Percentiles rank a stretch among this genome's conserved stretches.
Conservation (phyloP, 2,113 vertebrate genomes). For the Psilopogon haemacephalus region DNA sequence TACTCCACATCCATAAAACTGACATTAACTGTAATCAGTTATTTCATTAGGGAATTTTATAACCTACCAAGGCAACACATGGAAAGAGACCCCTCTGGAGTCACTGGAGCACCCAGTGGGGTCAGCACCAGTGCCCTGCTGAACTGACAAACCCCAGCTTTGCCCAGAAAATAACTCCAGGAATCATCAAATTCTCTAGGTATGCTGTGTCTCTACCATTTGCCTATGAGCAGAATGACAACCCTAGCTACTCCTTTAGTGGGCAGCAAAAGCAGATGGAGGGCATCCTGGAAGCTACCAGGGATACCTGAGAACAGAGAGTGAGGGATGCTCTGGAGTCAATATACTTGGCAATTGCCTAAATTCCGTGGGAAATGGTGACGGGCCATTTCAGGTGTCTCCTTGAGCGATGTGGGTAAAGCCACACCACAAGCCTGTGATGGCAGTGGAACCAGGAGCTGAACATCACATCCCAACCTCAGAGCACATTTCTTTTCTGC, state of each 20-base stretch:
- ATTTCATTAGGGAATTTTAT: neutral
- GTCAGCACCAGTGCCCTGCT: neutral
- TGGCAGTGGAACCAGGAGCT: rapidly evolving
- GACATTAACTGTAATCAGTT: neutral
- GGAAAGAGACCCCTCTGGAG: neutral
- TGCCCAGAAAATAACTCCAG: neutral
- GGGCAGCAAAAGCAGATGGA: neutral
- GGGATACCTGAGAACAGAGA: rapidly evolving
- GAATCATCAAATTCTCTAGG: neutral
- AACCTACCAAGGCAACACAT: neutral
- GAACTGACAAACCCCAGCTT: neutral
- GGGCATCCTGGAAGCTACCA: neutral
- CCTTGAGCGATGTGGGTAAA: neutral
- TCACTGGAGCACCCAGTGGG: neutral
- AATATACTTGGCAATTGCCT: neutral
- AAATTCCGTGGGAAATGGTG: neutral
- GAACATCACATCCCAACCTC: neutral
- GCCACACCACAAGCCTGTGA: neutral
- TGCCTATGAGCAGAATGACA: neutral
- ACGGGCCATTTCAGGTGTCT: neutral
- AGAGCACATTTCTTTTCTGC: neutral
- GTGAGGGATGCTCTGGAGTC: neutral
- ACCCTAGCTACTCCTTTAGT: neutral
- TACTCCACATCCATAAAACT: neutral
- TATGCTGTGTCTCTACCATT: neutral